Conservation (phyloP, 37 sponge, comb jelly and placozoan species). For the Haliclona indistincta region DNA sequence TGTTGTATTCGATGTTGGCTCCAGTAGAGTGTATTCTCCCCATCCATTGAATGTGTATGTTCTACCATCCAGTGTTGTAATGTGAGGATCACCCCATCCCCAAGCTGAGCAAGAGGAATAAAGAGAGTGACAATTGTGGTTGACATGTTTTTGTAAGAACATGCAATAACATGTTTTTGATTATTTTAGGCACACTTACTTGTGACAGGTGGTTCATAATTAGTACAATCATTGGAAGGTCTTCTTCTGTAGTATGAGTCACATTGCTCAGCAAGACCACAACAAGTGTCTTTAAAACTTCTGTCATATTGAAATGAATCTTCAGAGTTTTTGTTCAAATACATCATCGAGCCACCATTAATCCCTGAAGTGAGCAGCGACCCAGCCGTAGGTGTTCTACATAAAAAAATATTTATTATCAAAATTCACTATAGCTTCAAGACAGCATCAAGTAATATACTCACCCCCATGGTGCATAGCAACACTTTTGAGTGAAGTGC, state of each 20-base stretch:
- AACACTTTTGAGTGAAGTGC: no score
- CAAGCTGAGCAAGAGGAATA: slow-evolving; percentile 40
- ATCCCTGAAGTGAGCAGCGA: no score
- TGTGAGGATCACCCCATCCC: slow-evolving; percentile 78
- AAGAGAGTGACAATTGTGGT: neutral
- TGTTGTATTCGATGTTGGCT: neutral
- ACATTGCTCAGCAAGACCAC: slow-evolving; percentile 34
- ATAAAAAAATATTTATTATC: no score
- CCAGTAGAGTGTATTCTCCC: slow-evolving; percentile 58
- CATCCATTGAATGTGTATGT: slow-evolving; percentile 81
- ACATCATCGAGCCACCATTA: no score
- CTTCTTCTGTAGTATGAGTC: slow-evolving; percentile 35
- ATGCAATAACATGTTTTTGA: no score
- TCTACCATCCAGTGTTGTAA: slow-evolving; percentile 60
- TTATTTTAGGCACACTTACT: slow-evolving; percentile 20
- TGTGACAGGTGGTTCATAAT: slow-evolving; percentile 24
- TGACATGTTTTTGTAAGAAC: neutral
- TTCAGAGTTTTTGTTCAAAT: no score
- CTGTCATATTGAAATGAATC: no score
- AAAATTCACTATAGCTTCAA: no score
- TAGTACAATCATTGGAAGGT: slow-evolving; percentile 32
- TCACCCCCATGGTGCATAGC: no score
- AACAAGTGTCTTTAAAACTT: slow-evolving; percentile 35
- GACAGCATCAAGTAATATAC: no score
- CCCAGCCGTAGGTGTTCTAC: no score